Base-by-base conservation (phyloP, 1,140 invertebrate species). In the Heliconius melpomene region DNA sequence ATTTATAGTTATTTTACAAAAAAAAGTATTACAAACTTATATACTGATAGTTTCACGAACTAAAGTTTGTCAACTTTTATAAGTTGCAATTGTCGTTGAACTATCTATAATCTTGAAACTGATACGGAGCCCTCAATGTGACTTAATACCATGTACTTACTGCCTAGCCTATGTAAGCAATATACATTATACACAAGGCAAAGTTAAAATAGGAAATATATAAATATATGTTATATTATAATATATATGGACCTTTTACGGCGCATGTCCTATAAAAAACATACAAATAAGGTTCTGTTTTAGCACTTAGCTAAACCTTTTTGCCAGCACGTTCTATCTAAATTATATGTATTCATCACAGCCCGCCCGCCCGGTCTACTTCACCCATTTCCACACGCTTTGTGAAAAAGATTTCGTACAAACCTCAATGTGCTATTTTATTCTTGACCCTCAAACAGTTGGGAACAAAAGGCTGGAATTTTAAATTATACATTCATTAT, bases 301-400 rank as follows among this genome's bases (percentile, higher is more conserved):
- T 13, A 60, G 23, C 1, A 13, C 23, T 29, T 26, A 60, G 23
- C 23, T 26, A 26, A 60, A 60, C 23, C 23, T 60, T 26, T 60
- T 60, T 60, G 23, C 57, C 8, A 60, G 9, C 23, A 29, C 57
- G 57, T 29, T 26, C 23, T 23, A 29, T 66, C 3, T 66, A 66
- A 66, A 66, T 66, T 66, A 66, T 66, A 66, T 66, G 23, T 66
- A 66, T 66, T 66, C 57, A 66, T 66, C 57, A 29, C 57, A 11
- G 23, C 11, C 57, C 57, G 9, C 57, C 57, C 57, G 18, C 20
- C n/a, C 54, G 57, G 57, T 66, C 57, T 66, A 66, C 23, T 66
- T 66, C 57, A 26, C 57, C 57, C 57, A 26, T 66, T 66, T 66
- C 23, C 57, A 66, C 57, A 66, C 11, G 57, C 57, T 66, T 66